Conservation (phyloP, 2,113 vertebrate species). For the Empidonax traillii region DNA sequence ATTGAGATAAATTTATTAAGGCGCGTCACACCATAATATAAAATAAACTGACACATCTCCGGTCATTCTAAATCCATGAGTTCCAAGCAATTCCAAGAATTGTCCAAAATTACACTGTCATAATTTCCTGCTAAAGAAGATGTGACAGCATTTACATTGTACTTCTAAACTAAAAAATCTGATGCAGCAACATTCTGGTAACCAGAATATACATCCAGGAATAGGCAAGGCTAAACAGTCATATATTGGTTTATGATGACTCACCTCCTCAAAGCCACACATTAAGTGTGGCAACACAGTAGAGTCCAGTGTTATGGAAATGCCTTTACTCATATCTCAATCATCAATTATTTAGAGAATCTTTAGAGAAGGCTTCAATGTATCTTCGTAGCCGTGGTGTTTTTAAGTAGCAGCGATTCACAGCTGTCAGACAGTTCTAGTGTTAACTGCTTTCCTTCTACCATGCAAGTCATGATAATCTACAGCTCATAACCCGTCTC, state of each 20-base stretch:
- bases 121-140: background rate
- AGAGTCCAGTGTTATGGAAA: background rate
- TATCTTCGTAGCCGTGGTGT: background rate
- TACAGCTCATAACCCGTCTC: background rate
- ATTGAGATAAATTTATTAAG: background rate
- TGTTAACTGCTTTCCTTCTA: background rate
- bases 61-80: rapidly evolving
- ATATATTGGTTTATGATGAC: too few species aligned
- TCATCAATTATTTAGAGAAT: background rate
- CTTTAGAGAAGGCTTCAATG: background rate
- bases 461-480: background rate
- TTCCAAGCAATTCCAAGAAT: background rate
- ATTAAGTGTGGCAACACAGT: background rate
- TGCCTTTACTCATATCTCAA: background rate
- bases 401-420: background rate
- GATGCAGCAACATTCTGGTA: background rate
- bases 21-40: background rate
- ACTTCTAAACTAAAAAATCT: background rate
- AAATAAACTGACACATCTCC: background rate
- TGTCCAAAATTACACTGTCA: background rate
- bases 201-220: background rate
- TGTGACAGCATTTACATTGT: background rate
- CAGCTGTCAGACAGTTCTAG: background rate
- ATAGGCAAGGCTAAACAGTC: background rate
- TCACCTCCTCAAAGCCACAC: background rate